Evolutionary conservation across 2,888 invertebrate genomes (phyloP), one percentile per base, ranked within the genome.

Genomic region (Macrosiphum euphorbiae): DNA sequence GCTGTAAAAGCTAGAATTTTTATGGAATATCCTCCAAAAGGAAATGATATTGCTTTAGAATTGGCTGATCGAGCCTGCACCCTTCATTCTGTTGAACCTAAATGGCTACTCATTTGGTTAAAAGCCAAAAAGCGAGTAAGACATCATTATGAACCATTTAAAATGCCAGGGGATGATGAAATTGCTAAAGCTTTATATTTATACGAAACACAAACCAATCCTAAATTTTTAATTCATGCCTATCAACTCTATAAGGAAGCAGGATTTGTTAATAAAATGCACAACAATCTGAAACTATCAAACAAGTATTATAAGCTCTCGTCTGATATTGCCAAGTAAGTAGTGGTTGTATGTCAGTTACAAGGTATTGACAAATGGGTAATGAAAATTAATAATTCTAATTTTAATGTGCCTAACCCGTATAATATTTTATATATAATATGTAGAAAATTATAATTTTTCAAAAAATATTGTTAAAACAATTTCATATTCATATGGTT

Each of bases 141-240:
- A 26, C 52, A 88, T 28, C 67, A 4, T 26, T 26, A 88, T 52
- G 20, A 47, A 13, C 3, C 26, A 50, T 50, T 4, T 41, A 8
- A 13, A 87, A 55, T 50, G 87, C 92, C 92, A 8, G 92, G 52
- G 13, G 47, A 88, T 35, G 13, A 50, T 92, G 92, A 92, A 67
- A 20, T 92, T 3, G 50, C 50, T 1, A 50, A 35, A 2, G 88
- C 67, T 8, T 8, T 78, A 26, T 67, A 50, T 20, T 67, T 88
- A 52, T 26, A 8, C 24, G 5, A 5, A 41, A 52, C 11, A 50
- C 61, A 87, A n/a, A 3, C 26, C 1, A 88, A 92, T n/a, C 10
- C 78, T 50, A 1, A 16, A 20, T 28, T 58, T 52, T 88, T 88
- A 28, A 7, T 78, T 52, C 3, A 41, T 28, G 88, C n/a, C 16